phyloP scores from a whole-genome alignment of 2,888 invertebrate genomes.

The Acanthosepion lycidas region DNA sequence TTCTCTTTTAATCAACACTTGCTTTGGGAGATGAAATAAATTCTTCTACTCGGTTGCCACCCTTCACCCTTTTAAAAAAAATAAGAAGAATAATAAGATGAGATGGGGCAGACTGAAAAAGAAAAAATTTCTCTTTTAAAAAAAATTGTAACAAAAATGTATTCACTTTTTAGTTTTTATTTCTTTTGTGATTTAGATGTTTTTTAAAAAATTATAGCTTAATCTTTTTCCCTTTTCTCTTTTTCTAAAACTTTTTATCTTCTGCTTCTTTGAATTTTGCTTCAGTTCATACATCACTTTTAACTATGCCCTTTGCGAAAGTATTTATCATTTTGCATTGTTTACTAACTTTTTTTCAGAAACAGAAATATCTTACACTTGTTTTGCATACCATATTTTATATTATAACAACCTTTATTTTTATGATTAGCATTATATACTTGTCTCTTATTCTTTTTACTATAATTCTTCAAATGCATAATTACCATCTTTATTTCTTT shows the following conservation, averaged over 20 bases:
- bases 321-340: background rate
- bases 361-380: background rate
- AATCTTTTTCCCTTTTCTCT: constrained; percentile 9
- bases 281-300: background rate
- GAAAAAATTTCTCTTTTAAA: background rate
- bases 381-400: background rate
- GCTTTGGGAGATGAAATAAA: constrained; percentile 11
- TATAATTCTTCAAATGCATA: background rate
- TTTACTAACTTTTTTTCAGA: background rate
- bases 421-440: background rate
- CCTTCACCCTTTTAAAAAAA: background rate
- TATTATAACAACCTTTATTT: background rate
- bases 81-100: background rate
- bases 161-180: background rate
- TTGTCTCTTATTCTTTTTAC: background rate
- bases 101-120: background rate
- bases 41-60: background rate
- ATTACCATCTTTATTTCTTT: background rate
- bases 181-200: background rate
- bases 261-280: background rate
- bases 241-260: background rate
- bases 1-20: constrained; percentile 33
- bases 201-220: background rate
- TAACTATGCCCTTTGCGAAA: background rate
- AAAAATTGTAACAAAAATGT: background rate